Conservation (phyloP, 1,140 invertebrate species). For the Sycophila sp. region DNA sequence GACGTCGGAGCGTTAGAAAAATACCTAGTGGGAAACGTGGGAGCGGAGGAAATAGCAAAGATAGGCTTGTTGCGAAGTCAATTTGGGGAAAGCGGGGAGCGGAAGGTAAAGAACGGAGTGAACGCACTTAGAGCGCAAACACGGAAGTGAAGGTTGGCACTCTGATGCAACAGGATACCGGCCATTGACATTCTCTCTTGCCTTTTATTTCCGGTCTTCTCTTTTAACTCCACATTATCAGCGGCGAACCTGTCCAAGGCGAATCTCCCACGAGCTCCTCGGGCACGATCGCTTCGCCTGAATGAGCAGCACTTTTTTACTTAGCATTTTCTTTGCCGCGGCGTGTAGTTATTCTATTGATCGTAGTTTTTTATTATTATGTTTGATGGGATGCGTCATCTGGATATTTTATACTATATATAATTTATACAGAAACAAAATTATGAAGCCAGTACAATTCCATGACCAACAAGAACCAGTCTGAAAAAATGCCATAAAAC, state of each 20-base stretch:
- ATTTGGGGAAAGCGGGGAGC: constrained; percentile 5
- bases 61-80: no score
- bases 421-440: no score
- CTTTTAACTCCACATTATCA: not conserved
- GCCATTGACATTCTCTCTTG: constrained; percentile 52
- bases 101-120: constrained; percentile 35
- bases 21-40: not conserved
- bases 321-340: not conserved
- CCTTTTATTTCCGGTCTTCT: not conserved
- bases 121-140: constrained; percentile 55
- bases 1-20: not conserved
- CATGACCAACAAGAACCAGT: no score
- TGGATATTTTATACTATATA: no score
- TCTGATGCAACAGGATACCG: constrained; percentile 63
- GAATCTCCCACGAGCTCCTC: not conserved
- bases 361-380: no score
- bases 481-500: no score
- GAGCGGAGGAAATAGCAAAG: constrained; percentile 8
- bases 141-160: constrained; percentile 58
- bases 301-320: not conserved
- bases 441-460: no score
- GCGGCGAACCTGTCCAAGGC: not conserved
- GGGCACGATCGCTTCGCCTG: not conserved
- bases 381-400: no score
- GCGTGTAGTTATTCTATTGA: no score